Evolutionary conservation across 2,797 vertebrate species (phyloP), one percentile per base, ranked within the genome.

Genomic region (Danio tinwini): DNA sequence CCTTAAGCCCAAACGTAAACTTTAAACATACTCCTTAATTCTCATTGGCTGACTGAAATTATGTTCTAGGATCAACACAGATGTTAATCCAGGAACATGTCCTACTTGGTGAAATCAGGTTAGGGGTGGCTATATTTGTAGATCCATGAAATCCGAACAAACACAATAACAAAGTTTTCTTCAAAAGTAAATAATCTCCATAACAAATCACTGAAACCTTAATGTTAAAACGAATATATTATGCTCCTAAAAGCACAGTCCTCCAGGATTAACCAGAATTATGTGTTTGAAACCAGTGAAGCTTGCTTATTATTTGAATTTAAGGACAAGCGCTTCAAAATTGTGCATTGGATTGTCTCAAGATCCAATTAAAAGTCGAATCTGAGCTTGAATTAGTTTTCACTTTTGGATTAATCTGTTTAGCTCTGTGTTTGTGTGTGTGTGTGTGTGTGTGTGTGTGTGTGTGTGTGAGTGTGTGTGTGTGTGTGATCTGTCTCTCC

Each of bases 351-450:
- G 56, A 78, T 61, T 70, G 55, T 59, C 56, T 69, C 17, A 0
- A 21, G 17, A 69, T 70, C 65, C 65, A 70, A 78, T 78, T 78
- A 78, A 78, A 78, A 62, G 45, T 39, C 29, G 49, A 76, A 76
- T 64, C 49, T 29, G 13, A 7, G 55, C 84, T 87, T 87, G 87
- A 92, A 92, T 90, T 88, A 90, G 87, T 92, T 92, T 90, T 91
- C 83, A 90, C 90, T 89, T 87, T 89, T 69, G 82, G 90, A 87
- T 89, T 90, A 92, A 92, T 93, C 90, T 92, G 87, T 91, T 90
- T 90, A 89, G 90, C 42, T 79, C 86, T 87, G 72, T 74, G 86
- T 88, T 86, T 85, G 86, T 88, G 74, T 40, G 64, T 29, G 44
- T 21, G 64, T 19, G 12, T 45, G 64, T 21, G 70, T 44, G 69